Evolutionary conservation across 2,113 vertebrate genomes (phyloP).

Genomic region (Antigone vipio): DNA sequence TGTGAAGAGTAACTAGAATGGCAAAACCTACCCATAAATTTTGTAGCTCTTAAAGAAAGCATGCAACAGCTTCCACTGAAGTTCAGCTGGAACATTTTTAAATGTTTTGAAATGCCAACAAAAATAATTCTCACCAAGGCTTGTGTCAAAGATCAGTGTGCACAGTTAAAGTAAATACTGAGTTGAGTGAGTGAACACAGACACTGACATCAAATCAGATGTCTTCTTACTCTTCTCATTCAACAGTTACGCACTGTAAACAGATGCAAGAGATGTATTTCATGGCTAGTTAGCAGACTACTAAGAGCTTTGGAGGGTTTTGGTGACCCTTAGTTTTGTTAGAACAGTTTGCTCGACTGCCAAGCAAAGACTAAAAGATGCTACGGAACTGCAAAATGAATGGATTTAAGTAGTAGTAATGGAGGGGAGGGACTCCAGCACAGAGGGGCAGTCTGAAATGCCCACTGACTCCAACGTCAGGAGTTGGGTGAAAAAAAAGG

Average conservation of each 20-base stretch:
- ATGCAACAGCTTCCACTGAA: not conserved
- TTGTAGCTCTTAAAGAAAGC: conserved; percentile 9
- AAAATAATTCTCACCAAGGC: conserved; percentile 44
- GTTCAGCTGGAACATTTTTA: conserved; percentile 20
- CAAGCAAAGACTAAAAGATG: not conserved
- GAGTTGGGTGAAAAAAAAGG: not conserved
- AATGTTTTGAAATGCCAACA: conserved; percentile 31
- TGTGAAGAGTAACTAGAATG: not conserved
- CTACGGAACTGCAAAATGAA: not conserved
- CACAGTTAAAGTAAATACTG: not conserved
- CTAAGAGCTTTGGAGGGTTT: not conserved
- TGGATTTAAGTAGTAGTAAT: not conserved
- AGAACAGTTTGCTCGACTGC: not conserved
- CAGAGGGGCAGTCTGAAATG: not conserved
- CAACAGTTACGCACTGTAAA: not conserved
- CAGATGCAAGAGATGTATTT: not conserved
- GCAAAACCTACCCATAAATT: not conserved
- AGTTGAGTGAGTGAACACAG: not conserved
- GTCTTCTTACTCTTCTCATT: not conserved
- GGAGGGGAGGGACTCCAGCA: not conserved
- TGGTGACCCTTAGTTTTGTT: not conserved
- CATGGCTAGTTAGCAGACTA: not conserved
- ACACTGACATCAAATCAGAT: not conserved
- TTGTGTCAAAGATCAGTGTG: conserved; percentile 30
- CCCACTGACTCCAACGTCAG: not conserved